phyloP scores from a whole-genome alignment of 1,140 invertebrate species.

The Drosophila asahinai region DNA sequence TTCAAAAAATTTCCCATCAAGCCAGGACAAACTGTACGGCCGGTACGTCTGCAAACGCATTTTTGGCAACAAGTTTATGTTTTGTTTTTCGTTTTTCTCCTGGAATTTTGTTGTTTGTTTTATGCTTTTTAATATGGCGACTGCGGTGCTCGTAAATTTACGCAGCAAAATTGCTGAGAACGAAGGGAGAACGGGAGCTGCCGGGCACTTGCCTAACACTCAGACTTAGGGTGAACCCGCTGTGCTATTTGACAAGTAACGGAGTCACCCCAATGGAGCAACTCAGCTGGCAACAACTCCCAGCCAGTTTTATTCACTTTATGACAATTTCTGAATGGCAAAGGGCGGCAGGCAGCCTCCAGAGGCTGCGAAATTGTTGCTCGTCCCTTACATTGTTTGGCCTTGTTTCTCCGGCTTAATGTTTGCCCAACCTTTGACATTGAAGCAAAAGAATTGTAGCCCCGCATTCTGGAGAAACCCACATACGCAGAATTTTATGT shows the following conservation, averaged over 20 bases:
- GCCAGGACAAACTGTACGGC: not conserved
- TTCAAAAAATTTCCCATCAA: not conserved
- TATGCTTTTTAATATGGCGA: constrained; percentile 79
- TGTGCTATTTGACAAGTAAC: constrained; percentile 69
- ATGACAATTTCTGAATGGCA: constrained; percentile 43
- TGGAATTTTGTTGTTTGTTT: constrained; percentile 44
- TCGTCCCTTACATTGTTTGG: constrained; percentile 19
- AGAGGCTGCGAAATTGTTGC: constrained; percentile 33
- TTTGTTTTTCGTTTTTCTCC: constrained; percentile 28
- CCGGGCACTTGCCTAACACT: constrained; percentile 3
- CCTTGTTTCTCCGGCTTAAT: constrained; percentile 39
- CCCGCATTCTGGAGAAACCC: not conserved
- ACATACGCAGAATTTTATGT: constrained; percentile 9
- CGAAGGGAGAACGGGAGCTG: not conserved
- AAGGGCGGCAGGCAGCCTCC: not conserved
- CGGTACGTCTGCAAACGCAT: not conserved
- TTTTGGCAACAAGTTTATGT: constrained; percentile 46
- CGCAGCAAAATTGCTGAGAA: constrained; percentile 53
- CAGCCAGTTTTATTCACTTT: constrained; percentile 63
- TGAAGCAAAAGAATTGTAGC: constrained; percentile 24
- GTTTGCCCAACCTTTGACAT: constrained; percentile 42
- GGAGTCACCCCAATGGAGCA: constrained; percentile 53
- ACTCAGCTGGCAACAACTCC: constrained; percentile 52
- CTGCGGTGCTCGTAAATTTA: constrained; percentile 72
- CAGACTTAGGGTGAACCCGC: constrained; percentile 27